These are phyloP conservation scores for Pogona vitticeps DNA, from an alignment of 2,113 vertebrate species.

Conservation along the genomic window DNA sequence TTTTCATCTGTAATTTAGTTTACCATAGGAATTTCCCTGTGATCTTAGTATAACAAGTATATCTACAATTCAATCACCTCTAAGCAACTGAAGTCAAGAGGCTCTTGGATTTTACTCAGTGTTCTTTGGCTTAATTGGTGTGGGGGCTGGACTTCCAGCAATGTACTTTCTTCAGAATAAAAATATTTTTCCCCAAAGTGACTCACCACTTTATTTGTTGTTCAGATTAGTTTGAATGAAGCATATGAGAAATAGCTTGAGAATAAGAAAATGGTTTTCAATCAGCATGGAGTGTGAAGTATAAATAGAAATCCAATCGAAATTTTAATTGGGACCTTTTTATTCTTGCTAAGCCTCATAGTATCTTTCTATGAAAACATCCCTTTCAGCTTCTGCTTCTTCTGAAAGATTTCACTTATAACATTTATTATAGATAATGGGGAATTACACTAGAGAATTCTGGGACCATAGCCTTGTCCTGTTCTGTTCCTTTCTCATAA, in stretches of 20 bases:
- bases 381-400: not conserved
- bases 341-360: not conserved
- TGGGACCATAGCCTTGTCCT: not conserved
- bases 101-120: not conserved
- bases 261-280: conserved; percentile 28
- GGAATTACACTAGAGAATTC: not conserved
- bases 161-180: conserved; percentile 6
- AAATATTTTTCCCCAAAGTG: conserved; percentile 6
- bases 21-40: not conserved
- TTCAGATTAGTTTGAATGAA: conserved; percentile 6
- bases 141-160: not conserved
- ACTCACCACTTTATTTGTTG: conserved; percentile 31
- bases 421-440: not conserved
- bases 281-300: not conserved
- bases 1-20: not conserved
- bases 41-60: not conserved
- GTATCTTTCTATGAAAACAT: not conserved
- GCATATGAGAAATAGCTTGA: not conserved
- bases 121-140: not conserved
- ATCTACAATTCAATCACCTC: not conserved
- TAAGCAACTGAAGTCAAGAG: not conserved
- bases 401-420: not conserved
- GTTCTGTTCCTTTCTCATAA: not conserved
- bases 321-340: conserved; percentile 9
- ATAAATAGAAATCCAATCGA: not conserved